phyloP scores from a whole-genome alignment of 2,113 vertebrate species.

The Clarias gariepinus region DNA sequence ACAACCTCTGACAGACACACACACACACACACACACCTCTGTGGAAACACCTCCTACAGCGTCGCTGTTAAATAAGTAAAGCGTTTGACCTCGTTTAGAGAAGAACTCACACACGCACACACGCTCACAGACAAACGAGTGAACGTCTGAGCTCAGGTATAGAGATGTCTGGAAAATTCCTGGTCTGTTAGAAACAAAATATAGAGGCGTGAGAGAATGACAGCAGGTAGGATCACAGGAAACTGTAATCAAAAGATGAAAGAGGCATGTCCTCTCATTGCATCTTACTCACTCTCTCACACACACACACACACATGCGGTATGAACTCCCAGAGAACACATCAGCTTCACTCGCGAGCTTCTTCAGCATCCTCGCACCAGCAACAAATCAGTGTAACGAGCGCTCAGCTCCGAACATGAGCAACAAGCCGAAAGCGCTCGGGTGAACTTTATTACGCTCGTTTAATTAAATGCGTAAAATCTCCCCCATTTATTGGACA shows the following conservation, averaged over 20 bases:
- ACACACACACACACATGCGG: conserved; percentile 18
- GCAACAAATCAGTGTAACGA: conserved; percentile 6
- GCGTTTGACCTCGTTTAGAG: conserved; percentile 38
- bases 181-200: background rate
- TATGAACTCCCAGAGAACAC: background rate
- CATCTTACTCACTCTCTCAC: background rate
- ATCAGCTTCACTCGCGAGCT: background rate
- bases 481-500: background rate
- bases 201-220: background rate
- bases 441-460: background rate
- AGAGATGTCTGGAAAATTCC: background rate
- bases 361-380: background rate
- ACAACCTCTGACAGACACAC: conserved; percentile 15
- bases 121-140: background rate
- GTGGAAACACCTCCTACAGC: background rate
- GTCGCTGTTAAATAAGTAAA: conserved; percentile 38
- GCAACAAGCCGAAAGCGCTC: background rate
- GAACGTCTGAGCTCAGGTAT: background rate
- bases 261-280: background rate
- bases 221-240: conserved; percentile 11
- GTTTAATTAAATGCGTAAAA: conserved; percentile 7
- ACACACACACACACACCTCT: background rate
- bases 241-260: conserved; percentile 37
- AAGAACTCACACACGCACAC: background rate
- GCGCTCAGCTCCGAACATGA: background rate